Evolutionary conservation across 2,113 vertebrate species (phyloP).

Genomic region (Osmerus eperlanus): DNA sequence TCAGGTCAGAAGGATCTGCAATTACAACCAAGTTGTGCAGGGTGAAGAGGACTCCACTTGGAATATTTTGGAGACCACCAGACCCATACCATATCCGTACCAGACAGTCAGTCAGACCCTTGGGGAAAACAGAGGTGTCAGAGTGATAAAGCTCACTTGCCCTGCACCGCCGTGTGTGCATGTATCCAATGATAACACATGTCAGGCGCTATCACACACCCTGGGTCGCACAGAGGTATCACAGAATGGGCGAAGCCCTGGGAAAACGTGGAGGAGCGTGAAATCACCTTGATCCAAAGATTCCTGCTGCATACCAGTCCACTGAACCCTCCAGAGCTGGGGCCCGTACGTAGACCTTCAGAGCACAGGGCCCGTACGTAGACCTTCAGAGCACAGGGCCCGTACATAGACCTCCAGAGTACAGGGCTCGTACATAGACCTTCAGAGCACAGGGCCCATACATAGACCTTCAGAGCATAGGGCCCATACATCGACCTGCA

Average conservation of each 20-base stretch:
- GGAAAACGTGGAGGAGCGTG: conserved; percentile 80
- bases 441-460: conserved; percentile 41
- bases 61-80: conserved; percentile 36
- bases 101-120: conserved; percentile 53
- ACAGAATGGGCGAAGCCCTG: conserved; percentile 71
- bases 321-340: conserved; percentile 72
- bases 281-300: conserved; percentile 83
- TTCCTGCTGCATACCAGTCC: conserved; percentile 78
- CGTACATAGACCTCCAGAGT: conserved; percentile 31
- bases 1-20: conserved; percentile 41
- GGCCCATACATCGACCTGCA: conserved; percentile 30
- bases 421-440: conserved; percentile 26
- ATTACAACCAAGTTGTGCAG: conserved; percentile 28
- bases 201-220: conserved; percentile 68
- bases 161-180: conserved; percentile 58
- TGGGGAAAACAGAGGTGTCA: conserved; percentile 63
- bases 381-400: conserved; percentile 23
- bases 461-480: conserved; percentile 41
- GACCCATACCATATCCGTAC: conserved; percentile 18
- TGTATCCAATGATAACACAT: conserved; percentile 73
- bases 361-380: too few relatives aligned
- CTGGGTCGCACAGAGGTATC: conserved; percentile 70
- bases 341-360: conserved; percentile 23
- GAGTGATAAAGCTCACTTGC: conserved; percentile 56
- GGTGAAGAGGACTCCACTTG: conserved; percentile 19